These are phyloP conservation scores for Blera fallax DNA, from an alignment of 2,888 invertebrate genomes.

Conservation along the genomic window DNA sequence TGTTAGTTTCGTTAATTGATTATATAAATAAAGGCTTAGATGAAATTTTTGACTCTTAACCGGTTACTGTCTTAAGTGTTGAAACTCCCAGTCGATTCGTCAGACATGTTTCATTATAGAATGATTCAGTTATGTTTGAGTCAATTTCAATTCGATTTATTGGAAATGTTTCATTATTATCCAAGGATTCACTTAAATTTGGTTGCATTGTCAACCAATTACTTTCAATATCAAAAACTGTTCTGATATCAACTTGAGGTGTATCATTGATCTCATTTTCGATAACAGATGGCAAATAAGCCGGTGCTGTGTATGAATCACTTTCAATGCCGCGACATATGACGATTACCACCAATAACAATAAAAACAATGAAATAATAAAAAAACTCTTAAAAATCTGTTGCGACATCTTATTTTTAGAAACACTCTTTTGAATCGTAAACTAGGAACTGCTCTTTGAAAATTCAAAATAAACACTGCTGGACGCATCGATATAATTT, in stretches of 20 bases:
- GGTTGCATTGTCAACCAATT: not conserved
- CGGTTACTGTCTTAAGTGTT: constrained; percentile 6
- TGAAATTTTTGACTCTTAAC: too few relatives aligned
- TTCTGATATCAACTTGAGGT: not conserved
- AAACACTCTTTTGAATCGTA: not conserved
- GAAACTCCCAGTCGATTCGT: not conserved
- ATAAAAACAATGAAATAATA: not conserved
- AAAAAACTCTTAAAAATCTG: not conserved
- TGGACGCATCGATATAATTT: not conserved
- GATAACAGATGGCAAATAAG: not conserved
- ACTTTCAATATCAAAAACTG: not conserved
- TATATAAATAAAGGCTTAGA: too few relatives aligned
- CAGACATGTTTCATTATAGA: not conserved
- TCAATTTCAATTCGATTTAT: not conserved
- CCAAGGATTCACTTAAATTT: not conserved
- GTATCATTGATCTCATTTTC: not conserved
- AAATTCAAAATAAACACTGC: not conserved
- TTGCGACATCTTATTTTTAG: not conserved
- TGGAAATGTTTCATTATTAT: not conserved
- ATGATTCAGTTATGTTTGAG: not conserved
- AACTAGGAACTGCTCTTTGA: not conserved
- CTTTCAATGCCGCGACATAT: not conserved
- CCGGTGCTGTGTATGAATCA: not conserved
- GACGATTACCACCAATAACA: not conserved
- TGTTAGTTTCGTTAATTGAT: too few relatives aligned